These are phyloP conservation scores for Eretmocerus hayati DNA, from an alignment of 2,888 invertebrate genomes.

Conservation along the genomic window DNA sequence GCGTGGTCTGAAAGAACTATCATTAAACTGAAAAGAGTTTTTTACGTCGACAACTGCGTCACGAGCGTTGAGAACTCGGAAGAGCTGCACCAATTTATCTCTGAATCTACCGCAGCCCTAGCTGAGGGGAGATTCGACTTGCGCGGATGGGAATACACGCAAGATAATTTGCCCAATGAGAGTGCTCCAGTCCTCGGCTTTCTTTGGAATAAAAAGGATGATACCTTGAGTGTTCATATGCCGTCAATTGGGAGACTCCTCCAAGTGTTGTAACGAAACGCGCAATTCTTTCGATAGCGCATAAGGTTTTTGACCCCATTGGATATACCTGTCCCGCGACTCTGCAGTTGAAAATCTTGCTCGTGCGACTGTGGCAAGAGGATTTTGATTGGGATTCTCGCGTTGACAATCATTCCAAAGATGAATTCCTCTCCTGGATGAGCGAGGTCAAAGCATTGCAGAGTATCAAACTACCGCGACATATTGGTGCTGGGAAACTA, in stretches of 20 bases:
- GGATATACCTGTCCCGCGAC: slow-evolving; percentile 1
- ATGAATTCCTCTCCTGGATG: not conserved
- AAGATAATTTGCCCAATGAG: not conserved
- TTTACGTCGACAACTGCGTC: not conserved
- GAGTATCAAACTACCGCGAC: not conserved
- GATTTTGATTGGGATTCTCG: slow-evolving; percentile 7
- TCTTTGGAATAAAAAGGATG: not conserved
- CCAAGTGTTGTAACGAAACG: not conserved
- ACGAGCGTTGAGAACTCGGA: not conserved
- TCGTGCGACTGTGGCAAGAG: not conserved
- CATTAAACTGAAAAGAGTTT: not conserved
- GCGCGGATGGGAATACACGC: not conserved
- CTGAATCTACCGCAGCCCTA: not conserved
- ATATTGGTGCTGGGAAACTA: not conserved
- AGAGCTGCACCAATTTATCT: not conserved
- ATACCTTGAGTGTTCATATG: not conserved
- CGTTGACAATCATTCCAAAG: not conserved
- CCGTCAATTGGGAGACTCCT: not conserved
- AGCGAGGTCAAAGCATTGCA: not conserved
- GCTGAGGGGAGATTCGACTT: not conserved
- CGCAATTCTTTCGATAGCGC: not conserved
- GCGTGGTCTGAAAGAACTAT: too few species aligned
- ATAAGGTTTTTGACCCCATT: slow-evolving; percentile 4
- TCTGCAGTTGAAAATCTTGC: slow-evolving; percentile 1
- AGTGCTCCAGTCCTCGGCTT: not conserved